A percentile compares a stretch with the other conserved stretches of the same genome.
Conservation (phyloP, 2,888 invertebrate species). For the Panzeria rudis region DNA sequence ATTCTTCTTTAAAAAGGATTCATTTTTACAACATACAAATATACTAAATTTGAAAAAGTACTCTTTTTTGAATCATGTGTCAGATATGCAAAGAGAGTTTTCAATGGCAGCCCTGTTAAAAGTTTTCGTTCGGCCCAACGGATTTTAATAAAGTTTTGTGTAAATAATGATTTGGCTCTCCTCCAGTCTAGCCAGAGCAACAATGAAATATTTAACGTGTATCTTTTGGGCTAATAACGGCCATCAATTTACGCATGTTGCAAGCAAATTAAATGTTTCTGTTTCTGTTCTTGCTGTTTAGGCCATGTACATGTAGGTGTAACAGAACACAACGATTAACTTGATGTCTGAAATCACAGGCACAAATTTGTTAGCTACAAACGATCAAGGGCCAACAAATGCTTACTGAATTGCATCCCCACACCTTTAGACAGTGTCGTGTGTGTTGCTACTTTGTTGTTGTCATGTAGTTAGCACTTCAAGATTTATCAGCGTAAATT, state of each 20-base stretch:
- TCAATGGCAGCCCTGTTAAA: background rate
- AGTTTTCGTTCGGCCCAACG: background rate
- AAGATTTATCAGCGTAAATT: conserved; percentile 84
- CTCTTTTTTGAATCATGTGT: too few species aligned
- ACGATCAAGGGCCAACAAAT: conserved; percentile 43
- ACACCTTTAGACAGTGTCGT: conserved; percentile 58
- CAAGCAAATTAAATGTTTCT: conserved; percentile 81
- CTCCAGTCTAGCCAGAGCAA: conserved; percentile 18
- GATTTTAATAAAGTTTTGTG: background rate
- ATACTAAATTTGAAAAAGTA: too few species aligned
- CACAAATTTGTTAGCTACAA: conserved; percentile 21
- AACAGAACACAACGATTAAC: conserved; percentile 38
- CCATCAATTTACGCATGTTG: conserved; percentile 80
- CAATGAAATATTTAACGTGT: conserved; percentile 74
- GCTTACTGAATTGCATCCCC: conserved; percentile 34
- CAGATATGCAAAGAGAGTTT: too few species aligned
- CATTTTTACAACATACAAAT: too few species aligned
- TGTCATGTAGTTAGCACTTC: conserved; percentile 84
- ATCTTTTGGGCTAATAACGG: conserved; percentile 81
- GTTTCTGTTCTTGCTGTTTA: conserved; percentile 7
- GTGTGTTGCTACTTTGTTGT: conserved; percentile 82
- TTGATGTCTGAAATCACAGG: conserved; percentile 59
- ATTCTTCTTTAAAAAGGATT: too few species aligned
- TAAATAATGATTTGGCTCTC: conserved; percentile 42
- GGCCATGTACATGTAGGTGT: conserved; percentile 60